These are phyloP conservation scores for Aurelia sp. DNA, from an alignment of 30 jellyfish, hydroid and myxozoan species.

Conservation along the genomic window DNA sequence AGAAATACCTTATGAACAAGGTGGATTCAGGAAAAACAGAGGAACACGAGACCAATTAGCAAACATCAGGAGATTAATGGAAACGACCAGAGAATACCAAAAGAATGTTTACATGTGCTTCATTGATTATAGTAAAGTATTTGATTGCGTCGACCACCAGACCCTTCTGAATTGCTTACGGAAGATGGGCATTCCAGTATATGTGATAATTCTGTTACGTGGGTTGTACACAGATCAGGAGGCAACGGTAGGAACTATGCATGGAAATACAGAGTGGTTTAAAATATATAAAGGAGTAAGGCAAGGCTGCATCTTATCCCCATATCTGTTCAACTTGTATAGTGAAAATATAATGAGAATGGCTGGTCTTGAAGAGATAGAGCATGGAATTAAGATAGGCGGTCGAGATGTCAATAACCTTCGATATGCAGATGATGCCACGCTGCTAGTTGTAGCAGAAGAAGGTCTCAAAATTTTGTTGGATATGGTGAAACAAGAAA, in stretches of 20 bases:
- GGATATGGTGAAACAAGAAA: background rate
- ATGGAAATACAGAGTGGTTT: conserved; percentile 16
- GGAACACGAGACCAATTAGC: no score
- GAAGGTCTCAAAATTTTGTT: background rate
- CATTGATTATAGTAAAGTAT: no score
- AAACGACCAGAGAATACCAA: no score
- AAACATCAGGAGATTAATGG: no score
- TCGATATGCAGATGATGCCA: conserved; percentile 19
- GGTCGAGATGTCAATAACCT: background rate
- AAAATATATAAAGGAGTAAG: conserved; percentile 17
- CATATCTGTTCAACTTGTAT: background rate
- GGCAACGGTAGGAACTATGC: background rate
- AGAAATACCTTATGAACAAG: no score
- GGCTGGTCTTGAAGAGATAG: background rate
- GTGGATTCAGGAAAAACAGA: no score
- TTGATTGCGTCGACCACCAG: background rate
- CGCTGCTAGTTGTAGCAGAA: background rate
- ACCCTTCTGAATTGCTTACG: conserved; percentile 30
- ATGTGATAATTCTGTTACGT: conserved; percentile 5
- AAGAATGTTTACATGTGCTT: no score
- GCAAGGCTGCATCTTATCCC: conserved; percentile 21
- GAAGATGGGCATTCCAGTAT: conserved; percentile 44
- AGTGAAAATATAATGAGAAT: background rate
- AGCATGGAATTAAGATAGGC: background rate
- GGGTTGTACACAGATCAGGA: conserved; percentile 1